Evolutionary conservation across 2,113 vertebrate species (phyloP).

Genomic region (Poicephalus meyeri): DNA sequence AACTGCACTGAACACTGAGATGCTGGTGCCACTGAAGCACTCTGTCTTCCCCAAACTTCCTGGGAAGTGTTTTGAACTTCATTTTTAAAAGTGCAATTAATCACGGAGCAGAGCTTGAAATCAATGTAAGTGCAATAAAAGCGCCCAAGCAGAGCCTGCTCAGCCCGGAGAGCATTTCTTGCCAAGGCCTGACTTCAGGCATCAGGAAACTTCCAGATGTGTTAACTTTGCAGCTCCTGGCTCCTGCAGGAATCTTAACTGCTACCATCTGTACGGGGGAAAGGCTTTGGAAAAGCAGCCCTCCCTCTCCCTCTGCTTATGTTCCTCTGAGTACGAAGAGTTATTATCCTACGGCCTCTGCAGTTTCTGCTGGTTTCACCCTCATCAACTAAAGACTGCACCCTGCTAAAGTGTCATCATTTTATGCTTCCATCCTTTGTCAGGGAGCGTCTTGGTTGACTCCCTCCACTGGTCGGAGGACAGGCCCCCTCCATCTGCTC

Average conservation of each 20-base stretch:
- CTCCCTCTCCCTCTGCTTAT: neutral
- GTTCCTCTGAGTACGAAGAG: neutral
- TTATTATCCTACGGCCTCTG: neutral
- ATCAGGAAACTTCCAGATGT: slow-evolving; percentile 68
- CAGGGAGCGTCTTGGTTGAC: neutral
- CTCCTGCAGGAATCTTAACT: slow-evolving; percentile 71
- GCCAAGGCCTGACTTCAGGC: slow-evolving; percentile 47
- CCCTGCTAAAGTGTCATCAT: neutral
- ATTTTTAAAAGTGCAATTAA: slow-evolving; percentile 60
- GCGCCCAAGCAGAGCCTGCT: slow-evolving; percentile 17
- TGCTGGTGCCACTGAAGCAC: neutral
- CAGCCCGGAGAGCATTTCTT: slow-evolving; percentile 29
- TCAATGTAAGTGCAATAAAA: slow-evolving; percentile 64
- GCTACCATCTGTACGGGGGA: slow-evolving; percentile 50
- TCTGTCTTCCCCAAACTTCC: slow-evolving; percentile 45
- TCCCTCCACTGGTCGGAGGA: rapidly evolving
- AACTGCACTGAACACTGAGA: neutral
- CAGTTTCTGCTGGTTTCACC: neutral
- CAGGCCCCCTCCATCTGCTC: slow-evolving; percentile 34
- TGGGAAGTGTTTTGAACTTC: slow-evolving; percentile 64
- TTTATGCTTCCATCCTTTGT: neutral
- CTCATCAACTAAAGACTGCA: neutral
- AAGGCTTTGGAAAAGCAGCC: neutral
- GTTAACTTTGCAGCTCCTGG: slow-evolving; percentile 60
- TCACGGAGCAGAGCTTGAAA: slow-evolving; percentile 52